Base-by-base conservation (phyloP, 1,140 invertebrate species). In the Danaus plexippus region DNA sequence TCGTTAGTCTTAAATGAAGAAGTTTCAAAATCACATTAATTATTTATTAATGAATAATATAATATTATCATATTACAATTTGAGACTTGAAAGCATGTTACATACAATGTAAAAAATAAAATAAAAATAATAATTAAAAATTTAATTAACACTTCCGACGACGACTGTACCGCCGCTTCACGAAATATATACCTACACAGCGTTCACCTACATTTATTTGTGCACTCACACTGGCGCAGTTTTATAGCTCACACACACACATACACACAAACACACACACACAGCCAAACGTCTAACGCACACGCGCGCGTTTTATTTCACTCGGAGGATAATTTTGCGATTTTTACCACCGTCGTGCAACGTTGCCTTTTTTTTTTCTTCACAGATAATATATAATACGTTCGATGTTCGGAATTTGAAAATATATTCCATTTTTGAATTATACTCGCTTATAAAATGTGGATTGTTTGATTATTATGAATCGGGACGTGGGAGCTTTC, bases 121-220 rank as follows among this genome's bases (percentile, higher is more conserved):
- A 54, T 22, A 32, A 12, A 55, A 58, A 52, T 32, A 54, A 54
- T 41, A 53, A 63, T 54, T 59, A 54, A 59, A 53, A 44, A 65
- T 56, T 59, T 57, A 66, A 67, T 51, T 61, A 61, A 47, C 59
- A 61, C 62, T 59, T 62, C 54, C 59, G 40, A 15, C 12, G 53
- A 48, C 57, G 46, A 69, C 67, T 43, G 70, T 76, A 77, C 76
- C 58, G 54, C 51, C 56, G 62, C 66, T 58, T 50, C 73, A 69
- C 63, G 73, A 59, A 70, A 70, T 76, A 73, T 73, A 82, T 80
- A 69, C 67, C 61, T 67, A 82, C 72, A 69, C 71, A 75, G 67
- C 71, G 66, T 75, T 85, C 81, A 82, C 81, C 81, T 85, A 85
- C 80, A 83, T 85, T 83, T 85, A 82, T 81, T 85, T 80, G 77